A percentile compares a stretch with the other conserved stretches of the same genome.
Evolutionary conservation across 2,113 vertebrate species (phyloP).

Genomic region (Willisornis vidua): DNA sequence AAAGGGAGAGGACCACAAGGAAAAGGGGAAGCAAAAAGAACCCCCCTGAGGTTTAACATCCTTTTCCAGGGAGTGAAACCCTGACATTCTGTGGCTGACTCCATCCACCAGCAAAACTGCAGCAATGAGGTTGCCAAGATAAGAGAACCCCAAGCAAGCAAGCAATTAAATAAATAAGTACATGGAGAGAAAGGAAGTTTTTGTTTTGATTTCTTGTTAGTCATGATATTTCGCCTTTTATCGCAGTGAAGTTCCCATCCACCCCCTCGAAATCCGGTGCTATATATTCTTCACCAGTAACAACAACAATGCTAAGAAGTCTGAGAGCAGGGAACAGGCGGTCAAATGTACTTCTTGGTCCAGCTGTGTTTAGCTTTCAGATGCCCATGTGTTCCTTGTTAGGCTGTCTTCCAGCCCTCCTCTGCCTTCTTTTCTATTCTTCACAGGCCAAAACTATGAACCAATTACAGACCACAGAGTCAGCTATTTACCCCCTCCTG

Average conservation of each 20-base stretch:
- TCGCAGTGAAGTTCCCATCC: conserved; percentile 43
- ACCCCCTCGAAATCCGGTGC: conserved; percentile 46
- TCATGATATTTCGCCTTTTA: conserved; percentile 56
- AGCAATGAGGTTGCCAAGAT: neutral
- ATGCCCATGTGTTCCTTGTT: conserved; percentile 80
- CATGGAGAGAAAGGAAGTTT: conserved; percentile 58
- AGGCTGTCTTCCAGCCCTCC: conserved; percentile 68
- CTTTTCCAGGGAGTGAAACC: neutral
- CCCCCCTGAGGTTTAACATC: neutral
- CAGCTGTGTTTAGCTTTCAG: conserved; percentile 77
- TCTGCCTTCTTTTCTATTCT: conserved; percentile 68
- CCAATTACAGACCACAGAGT: conserved; percentile 79
- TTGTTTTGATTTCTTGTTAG: conserved; percentile 70
- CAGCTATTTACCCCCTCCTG: conserved; percentile 69
- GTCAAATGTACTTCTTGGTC: conserved; percentile 28
- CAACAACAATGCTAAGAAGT: conserved; percentile 40
- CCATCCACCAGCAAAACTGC: neutral
- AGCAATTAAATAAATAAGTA: conserved; percentile 48
- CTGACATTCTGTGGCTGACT: neutral
- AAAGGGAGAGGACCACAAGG: neutral
- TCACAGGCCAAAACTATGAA: conserved; percentile 74
- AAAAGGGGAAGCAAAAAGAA: neutral
- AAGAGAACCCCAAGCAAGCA: conserved; percentile 22
- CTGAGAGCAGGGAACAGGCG: conserved; percentile 24
- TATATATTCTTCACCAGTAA: conserved; percentile 51